phyloP scores from a whole-genome alignment of 2,797 vertebrate genomes.

The Mastacembelus armatus region DNA sequence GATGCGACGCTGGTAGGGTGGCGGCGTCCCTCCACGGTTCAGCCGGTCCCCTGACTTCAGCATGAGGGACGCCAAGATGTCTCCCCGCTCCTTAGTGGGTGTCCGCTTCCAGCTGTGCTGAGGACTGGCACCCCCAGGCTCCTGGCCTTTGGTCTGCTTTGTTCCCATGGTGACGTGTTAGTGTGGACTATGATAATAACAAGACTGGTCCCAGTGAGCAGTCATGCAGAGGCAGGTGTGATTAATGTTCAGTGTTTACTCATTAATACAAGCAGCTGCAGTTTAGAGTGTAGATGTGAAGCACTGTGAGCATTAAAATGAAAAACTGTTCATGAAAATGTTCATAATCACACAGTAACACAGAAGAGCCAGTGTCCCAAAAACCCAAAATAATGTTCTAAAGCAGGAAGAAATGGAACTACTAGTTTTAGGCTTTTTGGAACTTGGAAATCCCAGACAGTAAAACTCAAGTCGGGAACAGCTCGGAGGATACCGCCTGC shows the following conservation, averaged over 20 bases:
- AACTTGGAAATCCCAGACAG: conserved; percentile 31
- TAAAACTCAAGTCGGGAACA: conserved; percentile 60
- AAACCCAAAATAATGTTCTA: neutral
- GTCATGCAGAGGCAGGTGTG: conserved; percentile 29
- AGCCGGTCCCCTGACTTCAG: conserved; percentile 91
- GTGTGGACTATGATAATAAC: conserved; percentile 41
- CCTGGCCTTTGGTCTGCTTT: conserved; percentile 90
- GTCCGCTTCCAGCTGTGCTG: conserved; percentile 85
- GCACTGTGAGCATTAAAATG: neutral
- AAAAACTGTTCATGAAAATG: conserved; percentile 5
- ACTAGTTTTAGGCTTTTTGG: neutral
- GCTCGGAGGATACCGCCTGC: conserved; percentile 69
- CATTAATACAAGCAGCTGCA: conserved; percentile 39
- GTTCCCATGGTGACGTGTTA: conserved; percentile 86
- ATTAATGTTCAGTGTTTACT: conserved; percentile 17
- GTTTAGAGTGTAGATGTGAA: conserved; percentile 23
- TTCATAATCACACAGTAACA: neutral
- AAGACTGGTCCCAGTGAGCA: conserved; percentile 27
- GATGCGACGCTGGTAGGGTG: conserved; percentile 95
- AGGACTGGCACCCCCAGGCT: conserved; percentile 84
- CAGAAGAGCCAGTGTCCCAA: neutral
- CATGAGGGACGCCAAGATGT: conserved; percentile 91
- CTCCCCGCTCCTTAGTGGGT: conserved; percentile 86
- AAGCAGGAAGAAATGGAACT: neutral
- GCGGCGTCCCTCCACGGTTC: conserved; percentile 84